A percentile compares a stretch with the other conserved stretches of the same genome.
phyloP scores from a whole-genome alignment of 2,113 vertebrate species.

The Anseranas semipalmata region DNA sequence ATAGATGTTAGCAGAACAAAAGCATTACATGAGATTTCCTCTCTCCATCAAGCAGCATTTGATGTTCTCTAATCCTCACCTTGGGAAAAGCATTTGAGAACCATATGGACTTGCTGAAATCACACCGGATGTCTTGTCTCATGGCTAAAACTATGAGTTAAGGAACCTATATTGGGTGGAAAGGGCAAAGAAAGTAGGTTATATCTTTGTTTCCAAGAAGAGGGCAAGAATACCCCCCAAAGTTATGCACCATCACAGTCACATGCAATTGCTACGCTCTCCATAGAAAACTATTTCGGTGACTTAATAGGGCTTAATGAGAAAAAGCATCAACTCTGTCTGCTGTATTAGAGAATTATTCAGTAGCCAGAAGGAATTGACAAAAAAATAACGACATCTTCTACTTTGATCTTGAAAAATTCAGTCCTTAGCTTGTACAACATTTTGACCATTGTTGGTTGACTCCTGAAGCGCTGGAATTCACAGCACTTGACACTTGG shows the following conservation, averaged over 20 bases:
- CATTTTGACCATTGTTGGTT: neutral
- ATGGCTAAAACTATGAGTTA: rapidly evolving
- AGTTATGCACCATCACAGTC: too few species aligned
- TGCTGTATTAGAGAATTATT: neutral
- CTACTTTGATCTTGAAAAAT: neutral
- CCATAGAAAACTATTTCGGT: neutral
- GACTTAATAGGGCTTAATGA: neutral
- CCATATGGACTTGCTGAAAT: slow-evolving; percentile 41
- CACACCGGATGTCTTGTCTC: slow-evolving; percentile 43
- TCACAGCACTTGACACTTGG: neutral
- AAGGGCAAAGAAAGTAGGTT: neutral
- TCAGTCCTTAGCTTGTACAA: neutral
- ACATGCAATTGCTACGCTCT: neutral
- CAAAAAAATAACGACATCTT: neutral
- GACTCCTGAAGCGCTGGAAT: neutral
- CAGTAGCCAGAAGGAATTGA: neutral
- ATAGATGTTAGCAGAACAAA: slow-evolving; percentile 70
- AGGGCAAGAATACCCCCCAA: neutral
- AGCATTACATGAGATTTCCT: slow-evolving; percentile 71
- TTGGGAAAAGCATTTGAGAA: slow-evolving; percentile 60
- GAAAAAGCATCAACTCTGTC: neutral
- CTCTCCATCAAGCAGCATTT: slow-evolving; percentile 30
- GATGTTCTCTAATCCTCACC: slow-evolving; percentile 67
- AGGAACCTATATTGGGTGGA: neutral
- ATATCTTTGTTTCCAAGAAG: neutral